Evolutionary conservation across 2,797 vertebrate genomes (phyloP).

Genomic region (Margarornis squamiger): DNA sequence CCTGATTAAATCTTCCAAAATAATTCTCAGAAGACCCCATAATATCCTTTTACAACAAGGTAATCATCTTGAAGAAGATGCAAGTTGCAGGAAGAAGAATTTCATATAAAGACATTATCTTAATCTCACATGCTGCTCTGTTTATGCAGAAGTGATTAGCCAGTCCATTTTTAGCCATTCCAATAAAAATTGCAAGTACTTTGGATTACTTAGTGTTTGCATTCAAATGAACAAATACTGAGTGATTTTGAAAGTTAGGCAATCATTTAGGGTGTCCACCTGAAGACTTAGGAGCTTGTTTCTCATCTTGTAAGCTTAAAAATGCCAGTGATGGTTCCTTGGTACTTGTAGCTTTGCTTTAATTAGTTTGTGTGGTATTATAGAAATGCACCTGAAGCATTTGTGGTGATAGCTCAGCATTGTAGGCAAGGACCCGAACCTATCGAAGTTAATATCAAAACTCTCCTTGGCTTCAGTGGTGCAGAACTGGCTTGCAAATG

Average conservation of each 20-base stretch:
- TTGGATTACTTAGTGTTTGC: not conserved
- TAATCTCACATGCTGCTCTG: not conserved
- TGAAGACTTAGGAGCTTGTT: not conserved
- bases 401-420: not conserved
- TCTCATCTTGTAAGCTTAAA: not conserved
- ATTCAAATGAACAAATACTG: not conserved
- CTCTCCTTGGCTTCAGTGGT: slow-evolving; percentile 2
- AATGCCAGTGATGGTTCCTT: not conserved
- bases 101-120: not conserved
- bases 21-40: not conserved
- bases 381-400: not conserved
- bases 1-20: not conserved
- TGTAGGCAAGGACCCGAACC: not conserved
- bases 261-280: not conserved
- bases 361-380: not conserved
- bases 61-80: not conserved
- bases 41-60: not conserved
- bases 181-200: not conserved
- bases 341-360: not conserved
- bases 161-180: not conserved
- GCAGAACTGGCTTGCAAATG: slow-evolving; percentile 23
- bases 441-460: slow-evolving; percentile 28
- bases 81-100: not conserved
- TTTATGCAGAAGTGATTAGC: not conserved
- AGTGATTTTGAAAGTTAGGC: not conserved